These are phyloP conservation scores for Thinocorus orbignyianus DNA, from an alignment of 2,113 vertebrate species.

Conservation along the genomic window DNA sequence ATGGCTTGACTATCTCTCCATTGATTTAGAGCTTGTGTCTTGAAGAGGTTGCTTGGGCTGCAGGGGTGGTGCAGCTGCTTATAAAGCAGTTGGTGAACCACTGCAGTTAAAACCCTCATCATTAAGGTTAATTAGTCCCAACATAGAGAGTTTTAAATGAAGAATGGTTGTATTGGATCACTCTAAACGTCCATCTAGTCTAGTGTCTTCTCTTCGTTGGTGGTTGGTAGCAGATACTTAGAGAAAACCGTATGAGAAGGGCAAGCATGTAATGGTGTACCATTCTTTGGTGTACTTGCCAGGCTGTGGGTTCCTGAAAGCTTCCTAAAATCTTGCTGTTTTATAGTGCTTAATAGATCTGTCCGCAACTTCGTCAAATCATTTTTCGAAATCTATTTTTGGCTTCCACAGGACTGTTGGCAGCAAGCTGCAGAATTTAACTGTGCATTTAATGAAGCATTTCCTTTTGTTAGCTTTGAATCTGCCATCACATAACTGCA, in stretches of 20 bases:
- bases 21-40: not conserved
- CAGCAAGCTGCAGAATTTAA: slow-evolving; percentile 14
- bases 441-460: not conserved
- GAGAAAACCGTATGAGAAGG: not conserved
- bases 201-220: not conserved
- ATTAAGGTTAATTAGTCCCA: not conserved
- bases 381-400: not conserved
- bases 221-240: not conserved
- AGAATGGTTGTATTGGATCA: not conserved
- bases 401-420: not conserved
- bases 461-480: slow-evolving; percentile 5
- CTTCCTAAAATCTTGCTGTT: slow-evolving; percentile 6
- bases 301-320: not conserved
- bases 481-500: not conserved
- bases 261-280: not conserved
- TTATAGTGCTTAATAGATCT: not conserved
- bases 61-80: not conserved
- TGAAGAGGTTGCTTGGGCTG: not conserved
- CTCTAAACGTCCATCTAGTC: not conserved
- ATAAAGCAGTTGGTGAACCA: not conserved
- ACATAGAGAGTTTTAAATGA: not conserved
- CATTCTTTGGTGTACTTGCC: not conserved
- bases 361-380: not conserved
- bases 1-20: not conserved
- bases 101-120: not conserved